phyloP scores from a whole-genome alignment of 2,888 invertebrate genomes.

The Rosalia funebris region DNA sequence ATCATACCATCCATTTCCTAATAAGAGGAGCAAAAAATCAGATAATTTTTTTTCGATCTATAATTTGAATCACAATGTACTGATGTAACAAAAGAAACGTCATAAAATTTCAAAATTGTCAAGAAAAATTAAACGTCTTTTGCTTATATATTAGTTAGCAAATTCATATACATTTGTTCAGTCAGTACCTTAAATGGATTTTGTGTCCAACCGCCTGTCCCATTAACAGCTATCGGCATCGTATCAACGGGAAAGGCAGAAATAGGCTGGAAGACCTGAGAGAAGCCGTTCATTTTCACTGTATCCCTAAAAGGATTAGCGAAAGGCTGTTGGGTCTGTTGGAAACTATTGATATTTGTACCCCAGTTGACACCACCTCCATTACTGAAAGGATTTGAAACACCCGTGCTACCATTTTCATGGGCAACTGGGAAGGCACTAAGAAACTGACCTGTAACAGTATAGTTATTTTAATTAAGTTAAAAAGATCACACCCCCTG shows the following conservation, averaged over 20 bases:
- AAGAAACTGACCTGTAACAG: conserved; percentile 59
- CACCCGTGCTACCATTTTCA: conserved; percentile 41
- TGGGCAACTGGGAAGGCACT: conserved; percentile 54
- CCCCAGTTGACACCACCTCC: conserved; percentile 32
- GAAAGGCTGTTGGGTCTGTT: conserved; percentile 42
- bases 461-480: too few relatives aligned
- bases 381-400: conserved; percentile 51
- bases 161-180: neutral
- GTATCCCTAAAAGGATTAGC: conserved; percentile 58
- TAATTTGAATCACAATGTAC: too few relatives aligned
- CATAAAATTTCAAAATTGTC: too few relatives aligned
- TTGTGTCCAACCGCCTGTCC: conserved; percentile 53
- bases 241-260: conserved; percentile 48
- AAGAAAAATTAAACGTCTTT: too few relatives aligned
- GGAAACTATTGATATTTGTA: conserved; percentile 39
- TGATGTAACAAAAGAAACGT: too few relatives aligned
- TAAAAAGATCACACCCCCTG: neutral
- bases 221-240: conserved; percentile 37
- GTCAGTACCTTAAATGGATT: conserved; percentile 60
- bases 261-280: conserved; percentile 52
- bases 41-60: too few relatives aligned
- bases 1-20: too few relatives aligned
- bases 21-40: too few relatives aligned
- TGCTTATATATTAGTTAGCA: too few relatives aligned
- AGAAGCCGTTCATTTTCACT: conserved; percentile 49